Evolutionary conservation across 2,797 vertebrate species (phyloP).

Genomic region (Emys orbicularis): DNA sequence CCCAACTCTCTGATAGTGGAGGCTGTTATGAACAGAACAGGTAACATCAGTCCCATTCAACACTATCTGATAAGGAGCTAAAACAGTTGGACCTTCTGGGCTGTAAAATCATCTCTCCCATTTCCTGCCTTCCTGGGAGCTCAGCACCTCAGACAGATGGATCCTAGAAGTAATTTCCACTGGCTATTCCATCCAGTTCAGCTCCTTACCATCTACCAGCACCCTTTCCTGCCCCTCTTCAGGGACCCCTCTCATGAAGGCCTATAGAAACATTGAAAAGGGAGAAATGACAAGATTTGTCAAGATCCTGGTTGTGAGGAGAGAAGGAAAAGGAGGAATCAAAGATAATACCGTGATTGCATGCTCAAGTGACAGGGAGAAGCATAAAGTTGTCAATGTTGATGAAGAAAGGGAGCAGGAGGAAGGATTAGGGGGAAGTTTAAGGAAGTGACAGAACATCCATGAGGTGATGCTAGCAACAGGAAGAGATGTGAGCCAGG

Average conservation of each 20-base stretch:
- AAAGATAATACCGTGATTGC: background rate
- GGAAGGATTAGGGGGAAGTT: background rate
- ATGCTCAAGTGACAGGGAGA: constrained; percentile 11
- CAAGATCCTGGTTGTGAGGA: constrained; percentile 12
- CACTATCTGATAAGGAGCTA: background rate
- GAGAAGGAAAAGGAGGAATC: background rate
- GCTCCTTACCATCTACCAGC: background rate
- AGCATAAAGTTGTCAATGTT: background rate
- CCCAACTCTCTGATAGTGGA: background rate
- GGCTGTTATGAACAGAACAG: background rate
- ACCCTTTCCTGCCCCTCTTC: background rate
- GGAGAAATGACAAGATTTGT: background rate
- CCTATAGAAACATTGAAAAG: background rate
- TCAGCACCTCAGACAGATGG: no score
- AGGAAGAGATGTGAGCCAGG: background rate
- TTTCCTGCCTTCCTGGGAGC: no score
- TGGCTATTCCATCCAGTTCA: no score
- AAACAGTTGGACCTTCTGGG: background rate
- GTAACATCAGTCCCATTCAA: background rate
- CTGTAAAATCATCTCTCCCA: background rate
- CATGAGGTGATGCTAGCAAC: background rate
- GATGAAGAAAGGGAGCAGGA: background rate
- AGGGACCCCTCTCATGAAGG: background rate
- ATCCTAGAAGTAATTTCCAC: no score
- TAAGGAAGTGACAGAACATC: background rate